phyloP scores from a whole-genome alignment of 92 coral and sea anemone species.

The Parazoanthus darwini region DNA sequence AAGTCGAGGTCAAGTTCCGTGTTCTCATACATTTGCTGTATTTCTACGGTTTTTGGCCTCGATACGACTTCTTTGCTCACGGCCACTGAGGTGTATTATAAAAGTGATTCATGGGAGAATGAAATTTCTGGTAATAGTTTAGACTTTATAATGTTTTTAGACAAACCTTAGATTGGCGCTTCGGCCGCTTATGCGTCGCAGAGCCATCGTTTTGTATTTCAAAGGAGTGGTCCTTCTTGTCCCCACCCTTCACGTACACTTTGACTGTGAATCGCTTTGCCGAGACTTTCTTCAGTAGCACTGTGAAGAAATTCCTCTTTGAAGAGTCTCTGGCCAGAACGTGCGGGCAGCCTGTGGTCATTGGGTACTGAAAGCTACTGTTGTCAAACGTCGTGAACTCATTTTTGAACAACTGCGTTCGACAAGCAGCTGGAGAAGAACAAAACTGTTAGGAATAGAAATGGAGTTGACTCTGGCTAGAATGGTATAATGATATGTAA shows the following conservation, averaged over 20 bases:
- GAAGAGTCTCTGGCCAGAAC: slow-evolving; percentile 62
- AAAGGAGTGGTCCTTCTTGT: slow-evolving; percentile 47
- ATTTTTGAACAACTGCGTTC: neutral
- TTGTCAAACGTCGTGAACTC: slow-evolving; percentile 51
- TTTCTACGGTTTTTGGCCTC: no score
- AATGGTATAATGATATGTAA: no score
- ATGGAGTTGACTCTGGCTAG: no score
- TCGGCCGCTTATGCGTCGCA: slow-evolving; percentile 32
- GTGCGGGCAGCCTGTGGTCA: slow-evolving; percentile 58
- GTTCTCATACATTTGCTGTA: no score
- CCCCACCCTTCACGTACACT: slow-evolving; percentile 41
- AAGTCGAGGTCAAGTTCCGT: no score
- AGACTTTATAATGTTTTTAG: neutral
- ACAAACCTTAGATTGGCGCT: slow-evolving; percentile 37
- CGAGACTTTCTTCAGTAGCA: slow-evolving; percentile 43
- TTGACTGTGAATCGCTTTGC: slow-evolving; percentile 34
- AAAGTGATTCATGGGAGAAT: no score
- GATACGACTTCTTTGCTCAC: no score
- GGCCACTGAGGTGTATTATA: no score
- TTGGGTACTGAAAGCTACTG: slow-evolving; percentile 37
- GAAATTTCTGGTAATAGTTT: no score
- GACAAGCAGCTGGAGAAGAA: slow-evolving; percentile 2
- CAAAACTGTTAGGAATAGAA: no score
- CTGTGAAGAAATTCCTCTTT: slow-evolving; percentile 45
- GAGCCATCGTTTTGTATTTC: slow-evolving; percentile 46